Base-by-base conservation (phyloP, 2,888 invertebrate genomes). In the Hetaerina titia region DNA sequence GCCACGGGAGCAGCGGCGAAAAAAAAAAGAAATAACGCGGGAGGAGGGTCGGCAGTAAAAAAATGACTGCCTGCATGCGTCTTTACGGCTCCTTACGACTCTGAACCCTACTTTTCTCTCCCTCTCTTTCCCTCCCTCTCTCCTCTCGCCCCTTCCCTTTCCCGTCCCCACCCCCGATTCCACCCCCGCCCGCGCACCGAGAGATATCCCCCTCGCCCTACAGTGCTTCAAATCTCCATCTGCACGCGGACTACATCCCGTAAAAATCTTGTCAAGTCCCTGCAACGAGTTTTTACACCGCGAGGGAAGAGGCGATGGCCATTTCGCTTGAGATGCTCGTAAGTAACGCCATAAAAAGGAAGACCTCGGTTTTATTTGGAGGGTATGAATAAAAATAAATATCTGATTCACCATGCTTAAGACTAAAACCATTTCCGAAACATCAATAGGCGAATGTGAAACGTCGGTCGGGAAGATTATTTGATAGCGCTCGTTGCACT, bases 61-160 rank as follows among this genome's bases (percentile, higher is more conserved):
- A 92, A 92, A 92, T 92, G 92, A 92, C 69, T 92, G 92, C 92
- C 92, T 64, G 92, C 92, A 69, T 92, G 92, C 92, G 92, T 92
- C 92, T 69, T 90, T 90, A 90, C 90, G 90, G 90, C 90, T 64
- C 64, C 90, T 92, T 92, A 92, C 64, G 92, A 92, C 92, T 92
- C 92, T 13, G 92, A 92, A 64, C 92, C 92, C 92, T 69, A 63
- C 92, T 90, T 63, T 31, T 31, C 57, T n/a, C 89, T 25, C 88
- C 56, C 69, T n/a, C 19, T 69, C 13, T n/a, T n/a, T 69, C 22
- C 69, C n/a, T n/a, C n/a, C n/a, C 69, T 69, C n/a, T n/a, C 15
- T n/a, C 7, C 69, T n/a, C 69, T n/a, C 15, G 31, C 0, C 45
- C 88, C 45, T 6, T n/a, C n/a, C n/a, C n/a, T 7, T 69, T n/a